A percentile compares a stretch with the other conserved stretches of the same genome.
phyloP scores from a whole-genome alignment of 2,797 vertebrate genomes.

The Limosa lapponica region DNA sequence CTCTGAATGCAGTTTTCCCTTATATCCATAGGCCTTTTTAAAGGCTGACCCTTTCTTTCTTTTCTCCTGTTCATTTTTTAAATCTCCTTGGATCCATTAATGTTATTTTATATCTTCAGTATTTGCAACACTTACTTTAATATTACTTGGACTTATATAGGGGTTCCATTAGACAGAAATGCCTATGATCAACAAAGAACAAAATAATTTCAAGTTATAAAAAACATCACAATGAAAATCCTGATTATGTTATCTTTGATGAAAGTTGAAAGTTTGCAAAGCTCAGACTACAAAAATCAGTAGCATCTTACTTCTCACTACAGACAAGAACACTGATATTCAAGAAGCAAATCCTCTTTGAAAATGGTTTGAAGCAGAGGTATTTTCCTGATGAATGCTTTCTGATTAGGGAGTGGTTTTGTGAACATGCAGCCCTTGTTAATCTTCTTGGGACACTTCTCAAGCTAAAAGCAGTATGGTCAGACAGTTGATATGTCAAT shows the following conservation, averaged over 20 bases:
- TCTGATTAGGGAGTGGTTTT: constrained; percentile 16
- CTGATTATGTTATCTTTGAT: not conserved
- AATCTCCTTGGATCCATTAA: not conserved
- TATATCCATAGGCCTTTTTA: not conserved
- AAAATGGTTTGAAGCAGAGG: constrained; percentile 18
- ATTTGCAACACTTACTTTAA: not conserved
- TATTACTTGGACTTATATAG: not conserved
- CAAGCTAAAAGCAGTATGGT: constrained; percentile 54
- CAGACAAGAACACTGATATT: not conserved
- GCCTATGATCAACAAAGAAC: not conserved
- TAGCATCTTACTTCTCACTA: not conserved
- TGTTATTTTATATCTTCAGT: not conserved
- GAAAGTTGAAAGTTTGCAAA: not conserved
- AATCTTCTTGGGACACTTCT: constrained; percentile 38
- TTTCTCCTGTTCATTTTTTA: not conserved
- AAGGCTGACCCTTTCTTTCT: not conserved
- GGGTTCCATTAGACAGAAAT: not conserved
- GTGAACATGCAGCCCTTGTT: not conserved
- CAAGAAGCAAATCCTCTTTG: constrained; percentile 17
- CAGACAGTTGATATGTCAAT: constrained; percentile 65
- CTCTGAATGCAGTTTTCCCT: not conserved
- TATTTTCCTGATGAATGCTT: constrained; percentile 17
- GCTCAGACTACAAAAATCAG: not conserved
- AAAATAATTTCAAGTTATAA: not conserved
- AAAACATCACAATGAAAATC: not conserved